Evolutionary conservation across 2,797 vertebrate genomes (phyloP), one percentile per base, ranked within the genome.

Genomic region (Spinus pinus): DNA sequence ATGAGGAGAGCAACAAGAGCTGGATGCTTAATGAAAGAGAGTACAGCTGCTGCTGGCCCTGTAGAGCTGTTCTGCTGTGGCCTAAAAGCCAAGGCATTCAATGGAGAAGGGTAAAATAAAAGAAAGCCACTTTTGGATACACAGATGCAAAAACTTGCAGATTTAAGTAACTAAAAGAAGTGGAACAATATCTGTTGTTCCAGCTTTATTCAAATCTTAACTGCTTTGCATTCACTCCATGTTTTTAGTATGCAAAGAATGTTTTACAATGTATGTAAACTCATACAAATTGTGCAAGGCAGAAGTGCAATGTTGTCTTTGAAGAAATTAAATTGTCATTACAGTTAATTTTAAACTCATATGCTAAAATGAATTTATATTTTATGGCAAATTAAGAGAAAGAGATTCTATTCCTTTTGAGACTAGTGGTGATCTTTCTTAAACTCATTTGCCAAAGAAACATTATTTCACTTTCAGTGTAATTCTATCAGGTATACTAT

Each of bases 401-500:
- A 81, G 57, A 6, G 10, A 46, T 86, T 65, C 35, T 72, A 39
- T 83, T 94, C 81, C 93, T 88, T 95, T 74, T 66, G 79, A 88
- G 88, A 89, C 27, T 57, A 44, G 69, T 61, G 46, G 58, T 92
- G 75, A 71, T 95, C 44, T 72, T 84, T 79, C 66, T 81, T 33
- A 75, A 91, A 96, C 66, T 44, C 58, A 44, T 35, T 80, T 81
- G 50, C 73, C 1, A 8, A 51, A 84, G 80, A 91, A 93, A 35
- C 44, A 27, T 56, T 87, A 27, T 86, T 90, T 67, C 54, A 54
- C 5, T 2, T 65, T 81, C 73, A 90, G 51, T 0, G 4, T 88
- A 92, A 96, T 90, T 96, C 80, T 51, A 84, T 70, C 93, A 88
- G 67, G 74, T 93, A 71, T 49, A 81, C 74, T 81, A 60, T 90